These are phyloP conservation scores for Pomacea canaliculata DNA, from an alignment of 2,888 invertebrate species.

Conservation along the genomic window DNA sequence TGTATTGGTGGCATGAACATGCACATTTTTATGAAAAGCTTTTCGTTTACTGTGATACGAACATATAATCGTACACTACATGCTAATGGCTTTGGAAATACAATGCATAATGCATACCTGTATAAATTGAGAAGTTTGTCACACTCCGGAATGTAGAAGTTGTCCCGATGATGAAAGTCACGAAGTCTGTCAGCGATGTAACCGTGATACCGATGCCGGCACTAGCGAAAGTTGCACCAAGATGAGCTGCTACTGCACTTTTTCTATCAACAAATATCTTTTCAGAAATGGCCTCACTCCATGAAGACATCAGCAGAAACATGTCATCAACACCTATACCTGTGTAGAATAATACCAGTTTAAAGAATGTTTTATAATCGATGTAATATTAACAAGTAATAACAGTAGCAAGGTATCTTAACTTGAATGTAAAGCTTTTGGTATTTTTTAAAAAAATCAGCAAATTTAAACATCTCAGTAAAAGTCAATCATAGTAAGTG, in stretches of 20 bases:
- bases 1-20: too few relatives aligned
- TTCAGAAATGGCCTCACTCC: slow-evolving; percentile 26
- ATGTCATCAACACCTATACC: slow-evolving; percentile 51
- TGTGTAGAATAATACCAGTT: slow-evolving; percentile 8
- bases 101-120: slow-evolving; percentile 37
- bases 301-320: slow-evolving; percentile 45
- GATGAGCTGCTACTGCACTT: slow-evolving; percentile 28
- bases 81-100: too few relatives aligned
- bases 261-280: neutral
- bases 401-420: too few relatives aligned
- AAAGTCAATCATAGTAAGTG: too few relatives aligned
- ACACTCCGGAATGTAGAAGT: slow-evolving; percentile 43
- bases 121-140: slow-evolving; percentile 45
- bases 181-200: slow-evolving; percentile 1
- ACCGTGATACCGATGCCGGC: slow-evolving; percentile 48
- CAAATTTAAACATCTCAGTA: too few relatives aligned
- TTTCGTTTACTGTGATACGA: too few relatives aligned
- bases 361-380: too few relatives aligned
- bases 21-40: too few relatives aligned
- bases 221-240: slow-evolving; percentile 43
- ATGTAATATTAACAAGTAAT: too few relatives aligned
- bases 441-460: too few relatives aligned
- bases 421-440: too few relatives aligned
- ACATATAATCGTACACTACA: too few relatives aligned
- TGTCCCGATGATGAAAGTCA: slow-evolving; percentile 43